Evolutionary conservation across 2,113 vertebrate species (phyloP).

Genomic region (Varanus salvator): DNA sequence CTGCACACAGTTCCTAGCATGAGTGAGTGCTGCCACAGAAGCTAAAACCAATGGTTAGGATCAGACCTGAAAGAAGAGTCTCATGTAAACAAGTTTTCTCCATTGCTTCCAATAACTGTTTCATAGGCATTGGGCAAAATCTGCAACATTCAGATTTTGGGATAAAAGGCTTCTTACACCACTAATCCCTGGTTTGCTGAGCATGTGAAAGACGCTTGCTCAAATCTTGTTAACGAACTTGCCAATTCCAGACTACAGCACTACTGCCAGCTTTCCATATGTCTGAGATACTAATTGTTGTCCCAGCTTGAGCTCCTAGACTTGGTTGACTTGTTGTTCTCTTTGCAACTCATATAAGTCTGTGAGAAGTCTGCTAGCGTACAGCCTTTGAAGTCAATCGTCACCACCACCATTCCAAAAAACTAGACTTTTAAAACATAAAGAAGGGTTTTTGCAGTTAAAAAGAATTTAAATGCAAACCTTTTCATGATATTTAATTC

Average conservation of each 20-base stretch:
- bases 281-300: conserved; percentile 28
- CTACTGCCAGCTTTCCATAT: conserved; percentile 5
- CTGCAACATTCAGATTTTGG: conserved; percentile 7
- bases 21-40: not conserved
- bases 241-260: not conserved
- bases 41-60: not conserved
- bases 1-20: no score
- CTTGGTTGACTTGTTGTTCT: no score
- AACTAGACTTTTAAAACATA: not conserved
- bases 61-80: not conserved
- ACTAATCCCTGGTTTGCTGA: not conserved
- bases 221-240: conserved; percentile 14
- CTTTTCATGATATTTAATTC: not conserved
- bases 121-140: not conserved
- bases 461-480: no score
- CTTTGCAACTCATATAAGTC: conserved; percentile 16
- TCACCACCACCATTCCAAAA: not conserved
- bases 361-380: not conserved
- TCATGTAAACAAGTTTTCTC: not conserved
- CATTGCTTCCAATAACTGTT: not conserved
- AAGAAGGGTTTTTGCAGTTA: not conserved
- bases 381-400: conserved; percentile 9
- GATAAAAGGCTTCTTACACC: not conserved
- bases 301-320: conserved; percentile 1
- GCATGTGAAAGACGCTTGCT: conserved; percentile 8